Evolutionary conservation across 2,888 invertebrate species (phyloP).

Genomic region (Diplolepis rosae): DNA sequence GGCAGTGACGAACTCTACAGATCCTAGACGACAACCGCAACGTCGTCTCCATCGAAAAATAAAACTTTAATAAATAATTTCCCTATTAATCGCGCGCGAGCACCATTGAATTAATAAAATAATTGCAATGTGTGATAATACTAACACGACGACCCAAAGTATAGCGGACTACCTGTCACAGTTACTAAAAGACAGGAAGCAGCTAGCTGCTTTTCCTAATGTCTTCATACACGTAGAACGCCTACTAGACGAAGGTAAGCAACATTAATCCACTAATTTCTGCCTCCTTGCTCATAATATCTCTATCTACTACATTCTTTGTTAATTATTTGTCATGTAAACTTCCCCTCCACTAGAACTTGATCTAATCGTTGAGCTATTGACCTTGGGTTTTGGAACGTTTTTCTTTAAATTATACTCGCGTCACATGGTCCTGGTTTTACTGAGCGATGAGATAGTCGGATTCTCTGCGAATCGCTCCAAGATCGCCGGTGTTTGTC

Average conservation of each 20-base stretch:
- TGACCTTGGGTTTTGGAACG: constrained; percentile 19
- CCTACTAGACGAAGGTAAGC: constrained; percentile 98
- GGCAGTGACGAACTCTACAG: constrained; percentile 37
- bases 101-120: constrained; percentile 58
- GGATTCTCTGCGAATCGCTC: neutral
- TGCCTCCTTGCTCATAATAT: constrained; percentile 41
- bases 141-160: constrained; percentile 88
- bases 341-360: neutral
- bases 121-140: constrained; percentile 71
- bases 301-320: neutral
- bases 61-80: constrained; percentile 27
- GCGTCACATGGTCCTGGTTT: neutral
- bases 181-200: constrained; percentile 99
- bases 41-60: constrained; percentile 42
- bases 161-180: constrained; percentile 99
- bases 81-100: constrained; percentile 28
- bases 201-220: constrained; percentile 99
- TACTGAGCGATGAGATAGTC: neutral
- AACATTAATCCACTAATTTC: constrained; percentile 33
- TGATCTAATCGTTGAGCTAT: neutral
- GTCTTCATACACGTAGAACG: constrained; percentile 99
- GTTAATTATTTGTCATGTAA: neutral
- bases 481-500: constrained; percentile 11
- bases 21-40: constrained; percentile 28
- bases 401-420: constrained; percentile 6